Conservation (phyloP, 2,888 invertebrate species). For the Oxycera nigricornis region DNA sequence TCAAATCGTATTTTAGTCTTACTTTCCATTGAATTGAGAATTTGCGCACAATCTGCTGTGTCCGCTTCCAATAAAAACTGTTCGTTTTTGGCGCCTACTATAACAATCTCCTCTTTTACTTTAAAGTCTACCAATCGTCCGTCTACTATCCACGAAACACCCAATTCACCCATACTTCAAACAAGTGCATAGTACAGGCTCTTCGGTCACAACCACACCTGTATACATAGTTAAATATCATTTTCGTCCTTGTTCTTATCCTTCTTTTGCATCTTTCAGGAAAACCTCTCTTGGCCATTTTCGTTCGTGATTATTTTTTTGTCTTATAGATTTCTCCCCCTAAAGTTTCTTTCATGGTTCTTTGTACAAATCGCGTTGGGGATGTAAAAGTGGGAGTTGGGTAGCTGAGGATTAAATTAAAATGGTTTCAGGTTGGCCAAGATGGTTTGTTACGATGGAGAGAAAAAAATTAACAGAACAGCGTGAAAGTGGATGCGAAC, state of each 20-base stretch:
- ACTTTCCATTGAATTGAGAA: too few species aligned
- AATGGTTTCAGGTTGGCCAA: too few species aligned
- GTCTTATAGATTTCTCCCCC: too few species aligned
- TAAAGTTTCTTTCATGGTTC: too few species aligned
- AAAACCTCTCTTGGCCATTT: neutral
- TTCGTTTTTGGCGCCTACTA: neutral
- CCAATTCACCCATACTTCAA: too few species aligned
- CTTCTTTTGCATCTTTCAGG: constrained; percentile 7
- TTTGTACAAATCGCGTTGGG: too few species aligned
- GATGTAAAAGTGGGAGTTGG: too few species aligned
- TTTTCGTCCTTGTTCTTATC: constrained; percentile 16
- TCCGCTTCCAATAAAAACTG: neutral
- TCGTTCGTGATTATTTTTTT: neutral
- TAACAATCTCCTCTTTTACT: neutral
- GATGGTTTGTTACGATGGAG: too few species aligned
- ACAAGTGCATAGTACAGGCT: neutral
- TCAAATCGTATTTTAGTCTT: too few species aligned
- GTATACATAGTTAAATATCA: neutral
- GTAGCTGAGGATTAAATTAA: too few species aligned
- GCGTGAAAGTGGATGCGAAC: too few species aligned
- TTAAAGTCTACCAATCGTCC: neutral
- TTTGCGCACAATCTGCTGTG: neutral
- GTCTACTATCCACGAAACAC: neutral
- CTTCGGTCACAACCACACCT: neutral
- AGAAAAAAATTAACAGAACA: too few species aligned